These are phyloP conservation scores for Temnothorax longispinosus DNA, from an alignment of 1,140 invertebrate species.

Conservation along the genomic window DNA sequence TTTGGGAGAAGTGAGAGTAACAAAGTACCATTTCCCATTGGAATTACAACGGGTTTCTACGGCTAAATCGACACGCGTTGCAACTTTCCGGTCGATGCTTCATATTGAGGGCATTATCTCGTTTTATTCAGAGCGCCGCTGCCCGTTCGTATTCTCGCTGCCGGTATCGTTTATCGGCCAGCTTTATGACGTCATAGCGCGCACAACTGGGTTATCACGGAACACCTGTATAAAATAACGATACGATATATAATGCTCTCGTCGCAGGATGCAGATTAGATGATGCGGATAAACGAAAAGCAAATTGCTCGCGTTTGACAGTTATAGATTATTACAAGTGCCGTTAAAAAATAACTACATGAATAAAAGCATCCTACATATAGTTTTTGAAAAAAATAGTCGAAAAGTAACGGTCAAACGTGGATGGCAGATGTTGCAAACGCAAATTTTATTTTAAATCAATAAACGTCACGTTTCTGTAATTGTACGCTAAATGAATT, in stretches of 20 bases:
- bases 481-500: background rate
- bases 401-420: background rate
- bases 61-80: constrained; percentile 25
- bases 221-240: constrained; percentile 54
- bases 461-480: background rate
- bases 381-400: background rate
- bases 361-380: background rate
- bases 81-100: constrained; percentile 49
- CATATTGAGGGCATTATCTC: constrained; percentile 64
- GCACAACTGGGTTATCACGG: constrained; percentile 55
- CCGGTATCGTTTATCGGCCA: constrained; percentile 63
- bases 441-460: background rate
- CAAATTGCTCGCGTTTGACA: background rate
- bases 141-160: constrained; percentile 20
- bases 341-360: background rate
- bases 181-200: constrained; percentile 59
- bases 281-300: constrained; percentile 14
- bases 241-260: constrained; percentile 27
- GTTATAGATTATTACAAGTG: background rate
- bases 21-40: constrained; percentile 24
- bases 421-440: background rate
- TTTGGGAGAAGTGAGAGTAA: constrained; percentile 16
- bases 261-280: constrained; percentile 40
- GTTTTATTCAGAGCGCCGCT: constrained; percentile 60
- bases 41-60: constrained; percentile 5